phyloP scores from a whole-genome alignment of 2,797 vertebrate genomes.

The Avahi laniger region DNA sequence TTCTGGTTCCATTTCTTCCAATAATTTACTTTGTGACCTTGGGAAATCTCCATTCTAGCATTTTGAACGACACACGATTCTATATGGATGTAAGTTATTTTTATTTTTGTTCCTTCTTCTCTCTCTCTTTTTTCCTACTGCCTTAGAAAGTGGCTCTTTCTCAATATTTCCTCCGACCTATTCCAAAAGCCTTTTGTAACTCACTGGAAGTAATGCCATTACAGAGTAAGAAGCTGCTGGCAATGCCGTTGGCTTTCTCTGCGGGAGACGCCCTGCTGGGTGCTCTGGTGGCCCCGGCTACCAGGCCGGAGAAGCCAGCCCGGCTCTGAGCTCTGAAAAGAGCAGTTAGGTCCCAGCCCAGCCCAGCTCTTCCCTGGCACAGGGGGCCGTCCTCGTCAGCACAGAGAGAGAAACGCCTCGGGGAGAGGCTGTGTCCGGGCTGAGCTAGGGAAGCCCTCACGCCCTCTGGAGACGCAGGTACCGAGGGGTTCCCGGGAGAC shows the following conservation, averaged over 20 bases:
- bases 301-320: background rate
- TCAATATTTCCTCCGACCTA: slow-evolving; percentile 39
- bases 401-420: background rate
- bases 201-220: slow-evolving; percentile 58
- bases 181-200: slow-evolving; percentile 68
- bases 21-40: background rate
- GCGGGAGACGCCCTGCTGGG: background rate
- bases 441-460: background rate
- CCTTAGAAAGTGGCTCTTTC: slow-evolving; percentile 62
- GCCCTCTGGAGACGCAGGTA: background rate
- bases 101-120: slow-evolving; percentile 23
- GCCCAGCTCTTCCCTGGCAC: background rate
- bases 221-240: background rate
- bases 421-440: background rate
- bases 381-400: background rate
- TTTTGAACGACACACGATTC: background rate
- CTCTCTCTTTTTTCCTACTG: slow-evolving; percentile 47
- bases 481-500: background rate
- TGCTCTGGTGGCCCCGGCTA: background rate
- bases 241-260: background rate
- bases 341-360: background rate
- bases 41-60: background rate
- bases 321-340: background rate
- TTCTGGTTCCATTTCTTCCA: background rate
- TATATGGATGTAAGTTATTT: background rate